These are phyloP conservation scores for Dendrocopos noguchii DNA, from an alignment of 2,113 vertebrate species.

Conservation along the genomic window DNA sequence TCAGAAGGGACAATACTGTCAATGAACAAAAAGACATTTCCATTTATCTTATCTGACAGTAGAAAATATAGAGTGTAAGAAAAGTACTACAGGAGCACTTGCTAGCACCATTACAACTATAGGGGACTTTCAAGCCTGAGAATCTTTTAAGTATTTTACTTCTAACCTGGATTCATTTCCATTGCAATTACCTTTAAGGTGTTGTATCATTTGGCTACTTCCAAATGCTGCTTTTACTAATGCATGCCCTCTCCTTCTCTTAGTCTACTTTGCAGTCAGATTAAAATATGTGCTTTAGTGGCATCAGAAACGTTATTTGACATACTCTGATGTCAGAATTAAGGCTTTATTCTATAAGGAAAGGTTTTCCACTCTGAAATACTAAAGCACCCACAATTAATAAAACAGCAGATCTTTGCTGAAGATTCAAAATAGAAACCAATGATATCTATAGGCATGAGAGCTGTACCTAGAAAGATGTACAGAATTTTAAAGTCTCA, in stretches of 20 bases:
- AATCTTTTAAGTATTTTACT: conserved; percentile 27
- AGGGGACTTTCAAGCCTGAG: neutral
- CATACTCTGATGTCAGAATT: neutral
- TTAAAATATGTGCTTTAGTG: neutral
- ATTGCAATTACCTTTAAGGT: conserved; percentile 35
- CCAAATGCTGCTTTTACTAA: neutral
- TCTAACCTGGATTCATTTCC: conserved; percentile 9
- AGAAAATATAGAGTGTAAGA: neutral
- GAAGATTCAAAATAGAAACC: neutral
- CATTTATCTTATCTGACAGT: conserved; percentile 34
- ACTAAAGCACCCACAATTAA: neutral
- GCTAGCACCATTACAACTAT: neutral
- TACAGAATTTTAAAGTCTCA: neutral
- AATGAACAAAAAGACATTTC: conserved; percentile 40
- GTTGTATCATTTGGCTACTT: neutral
- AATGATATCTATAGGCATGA: neutral
- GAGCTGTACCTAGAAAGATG: neutral
- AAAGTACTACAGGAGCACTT: conserved; percentile 17
- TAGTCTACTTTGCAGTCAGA: neutral
- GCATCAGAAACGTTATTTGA: neutral
- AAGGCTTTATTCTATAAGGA: neutral
- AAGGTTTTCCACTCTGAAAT: neutral
- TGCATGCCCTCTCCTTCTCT: neutral
- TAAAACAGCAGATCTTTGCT: neutral
- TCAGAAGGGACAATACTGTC: conserved; percentile 38